Conservation (phyloP, 2,113 vertebrate genomes). For the Verasper variegatus region DNA sequence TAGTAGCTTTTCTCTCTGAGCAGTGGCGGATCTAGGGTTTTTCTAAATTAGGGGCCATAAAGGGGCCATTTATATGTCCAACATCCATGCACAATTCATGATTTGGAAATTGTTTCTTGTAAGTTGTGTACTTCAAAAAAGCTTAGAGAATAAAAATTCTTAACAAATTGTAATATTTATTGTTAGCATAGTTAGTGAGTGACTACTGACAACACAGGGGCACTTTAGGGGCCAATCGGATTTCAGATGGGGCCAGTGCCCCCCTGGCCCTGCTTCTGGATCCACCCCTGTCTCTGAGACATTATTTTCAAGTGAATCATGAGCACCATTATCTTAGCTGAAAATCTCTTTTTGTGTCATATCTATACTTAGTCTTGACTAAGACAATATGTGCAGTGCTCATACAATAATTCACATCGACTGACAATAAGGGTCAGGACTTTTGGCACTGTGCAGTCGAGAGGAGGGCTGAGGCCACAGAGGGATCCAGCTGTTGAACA, state of each 20-base stretch:
- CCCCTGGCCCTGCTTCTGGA: too few species aligned
- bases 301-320: neutral
- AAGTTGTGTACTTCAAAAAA: neutral
- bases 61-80: neutral
- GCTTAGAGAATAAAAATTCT: too few species aligned
- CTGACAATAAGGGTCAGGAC: neutral
- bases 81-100: neutral
- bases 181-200: too few species aligned
- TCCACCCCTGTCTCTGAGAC: too few species aligned
- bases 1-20: too few species aligned
- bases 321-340: neutral
- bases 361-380: neutral
- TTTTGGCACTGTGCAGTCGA: slow-evolving; percentile 1
- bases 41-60: neutral
- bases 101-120: neutral
- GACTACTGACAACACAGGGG: too few species aligned
- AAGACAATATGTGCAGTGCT: neutral
- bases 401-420: neutral
- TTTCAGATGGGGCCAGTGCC: too few species aligned
- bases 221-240: neutral
- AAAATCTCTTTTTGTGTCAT: neutral
- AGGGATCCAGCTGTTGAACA: slow-evolving; percentile 66
- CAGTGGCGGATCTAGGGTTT: too few species aligned
- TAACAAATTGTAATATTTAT: too few species aligned
- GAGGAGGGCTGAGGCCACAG: slow-evolving; percentile 3